Conservation (phyloP, 2,888 invertebrate genomes). For the Hirtodrosophila histrioides region DNA sequence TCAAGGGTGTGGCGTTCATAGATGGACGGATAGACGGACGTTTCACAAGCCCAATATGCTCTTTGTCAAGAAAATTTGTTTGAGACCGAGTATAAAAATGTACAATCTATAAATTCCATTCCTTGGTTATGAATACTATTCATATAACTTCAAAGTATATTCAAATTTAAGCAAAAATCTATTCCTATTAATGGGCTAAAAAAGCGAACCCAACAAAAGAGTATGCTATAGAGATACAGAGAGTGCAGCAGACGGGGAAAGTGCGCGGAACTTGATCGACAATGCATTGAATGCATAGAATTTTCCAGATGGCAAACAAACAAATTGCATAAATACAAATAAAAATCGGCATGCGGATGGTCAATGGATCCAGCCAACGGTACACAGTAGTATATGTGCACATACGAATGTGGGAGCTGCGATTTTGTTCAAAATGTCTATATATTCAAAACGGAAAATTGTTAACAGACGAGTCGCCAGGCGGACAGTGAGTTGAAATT, state of each 20-base stretch:
- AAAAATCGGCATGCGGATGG: slow-evolving; percentile 55
- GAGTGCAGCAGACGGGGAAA: neutral
- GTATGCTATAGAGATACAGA: slow-evolving; percentile 8
- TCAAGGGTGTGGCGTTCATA: no score
- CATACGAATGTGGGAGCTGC: slow-evolving; percentile 45
- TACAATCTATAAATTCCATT: no score
- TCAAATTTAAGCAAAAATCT: slow-evolving; percentile 38
- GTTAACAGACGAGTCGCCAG: slow-evolving; percentile 60
- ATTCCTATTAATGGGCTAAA: slow-evolving; percentile 50
- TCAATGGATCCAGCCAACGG: slow-evolving; percentile 51
- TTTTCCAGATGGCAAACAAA: slow-evolving; percentile 71
- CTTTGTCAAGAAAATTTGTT: no score
- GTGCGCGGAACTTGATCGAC: slow-evolving; percentile 28
- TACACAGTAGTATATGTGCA: neutral
- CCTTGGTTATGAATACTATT: no score
- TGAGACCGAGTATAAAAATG: no score
- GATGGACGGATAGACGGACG: no score
- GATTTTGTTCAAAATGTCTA: slow-evolving; percentile 77
- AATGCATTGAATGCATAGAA: slow-evolving; percentile 64
- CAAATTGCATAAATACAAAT: slow-evolving; percentile 75
- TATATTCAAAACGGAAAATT: slow-evolving; percentile 75
- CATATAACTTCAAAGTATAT: no score
- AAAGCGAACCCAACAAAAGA: slow-evolving; percentile 27
- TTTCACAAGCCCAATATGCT: no score
- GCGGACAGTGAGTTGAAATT: slow-evolving; percentile 62